Conservation (phyloP, 1,140 invertebrate genomes). For the Scaptomyza pallida region DNA sequence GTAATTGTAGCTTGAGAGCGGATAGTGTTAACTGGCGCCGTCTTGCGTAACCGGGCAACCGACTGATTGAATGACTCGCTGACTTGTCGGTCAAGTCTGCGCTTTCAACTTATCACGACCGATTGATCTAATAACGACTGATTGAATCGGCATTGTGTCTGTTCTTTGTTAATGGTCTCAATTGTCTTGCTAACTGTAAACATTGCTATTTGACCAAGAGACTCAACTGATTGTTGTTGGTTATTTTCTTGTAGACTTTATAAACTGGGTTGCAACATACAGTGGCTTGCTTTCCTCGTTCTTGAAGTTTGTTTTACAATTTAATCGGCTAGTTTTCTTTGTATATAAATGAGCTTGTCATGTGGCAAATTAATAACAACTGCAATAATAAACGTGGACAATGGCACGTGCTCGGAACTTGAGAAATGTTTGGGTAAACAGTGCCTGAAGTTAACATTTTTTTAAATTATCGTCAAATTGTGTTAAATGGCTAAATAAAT, state of each 20-base stretch:
- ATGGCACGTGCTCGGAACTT: slow-evolving; percentile 51
- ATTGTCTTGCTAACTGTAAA: slow-evolving; percentile 35
- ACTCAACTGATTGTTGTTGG: slow-evolving; percentile 5
- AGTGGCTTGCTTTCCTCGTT: slow-evolving; percentile 9
- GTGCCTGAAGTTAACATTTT: slow-evolving; percentile 9
- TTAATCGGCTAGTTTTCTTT: background rate
- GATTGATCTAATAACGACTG: slow-evolving; percentile 12
- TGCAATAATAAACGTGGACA: slow-evolving; percentile 28
- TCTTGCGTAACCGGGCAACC: slow-evolving; percentile 27
- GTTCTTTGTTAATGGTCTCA: slow-evolving; percentile 25
- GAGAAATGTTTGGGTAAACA: slow-evolving; percentile 49
- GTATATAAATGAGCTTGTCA: slow-evolving; percentile 13
- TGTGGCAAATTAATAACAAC: slow-evolving; percentile 4
- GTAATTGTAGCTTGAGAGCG: slow-evolving; percentile 5
- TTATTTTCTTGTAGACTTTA: slow-evolving; percentile 5
- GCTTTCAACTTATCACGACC: background rate
- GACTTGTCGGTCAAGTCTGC: slow-evolving; percentile 19
- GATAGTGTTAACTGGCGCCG: slow-evolving; percentile 19
- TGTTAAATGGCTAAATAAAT: slow-evolving; percentile 47
- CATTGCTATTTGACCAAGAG: slow-evolving; percentile 11
- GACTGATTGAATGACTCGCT: slow-evolving; percentile 16
- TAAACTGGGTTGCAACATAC: background rate
- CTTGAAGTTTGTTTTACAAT: slow-evolving; percentile 1
- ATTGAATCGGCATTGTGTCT: slow-evolving; percentile 6
- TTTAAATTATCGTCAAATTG: slow-evolving; percentile 29